phyloP scores from a whole-genome alignment of 2,797 vertebrate species.

The Onychomys torridus region DNA sequence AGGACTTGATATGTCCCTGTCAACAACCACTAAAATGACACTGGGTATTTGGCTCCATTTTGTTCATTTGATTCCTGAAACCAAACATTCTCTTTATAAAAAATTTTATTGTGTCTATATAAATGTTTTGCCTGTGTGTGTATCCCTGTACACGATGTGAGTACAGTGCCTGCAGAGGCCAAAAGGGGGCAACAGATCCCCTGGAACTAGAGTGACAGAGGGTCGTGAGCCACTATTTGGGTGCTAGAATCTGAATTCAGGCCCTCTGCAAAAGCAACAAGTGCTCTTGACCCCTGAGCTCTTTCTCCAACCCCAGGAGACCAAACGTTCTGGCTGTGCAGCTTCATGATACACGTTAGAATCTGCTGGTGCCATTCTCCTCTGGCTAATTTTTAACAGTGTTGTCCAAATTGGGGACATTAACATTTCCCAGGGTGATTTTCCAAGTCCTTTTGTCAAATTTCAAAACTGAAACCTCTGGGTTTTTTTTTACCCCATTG shows the following conservation, averaged over 20 bases:
- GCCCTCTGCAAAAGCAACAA: not conserved
- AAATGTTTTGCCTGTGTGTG: not conserved
- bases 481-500: conserved; percentile 3
- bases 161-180: not conserved
- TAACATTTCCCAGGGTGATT: not conserved
- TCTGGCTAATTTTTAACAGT: not conserved
- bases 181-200: not conserved
- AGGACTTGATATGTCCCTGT: not conserved
- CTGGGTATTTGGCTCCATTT: not conserved
- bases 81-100: not conserved
- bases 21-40: not conserved
- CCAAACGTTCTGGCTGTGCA: not conserved
- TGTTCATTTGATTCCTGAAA: conserved; percentile 46
- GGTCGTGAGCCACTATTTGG: too few relatives aligned
- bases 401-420: not conserved
- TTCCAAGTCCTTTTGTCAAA: conserved; percentile 57
- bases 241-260: not conserved
- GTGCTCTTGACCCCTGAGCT: not conserved
- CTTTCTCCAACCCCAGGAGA: not conserved
- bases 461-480: conserved; percentile 59
- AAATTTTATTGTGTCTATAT: not conserved
- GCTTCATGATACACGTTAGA: not conserved
- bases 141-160: not conserved
- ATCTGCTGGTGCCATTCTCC: not conserved
- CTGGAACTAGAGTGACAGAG: not conserved